Percentiles rank a stretch among this genome's conserved stretches.
These are phyloP conservation scores for Trissolcus japonicus DNA, from an alignment of 2,888 invertebrate genomes.

Conservation along the genomic window DNA sequence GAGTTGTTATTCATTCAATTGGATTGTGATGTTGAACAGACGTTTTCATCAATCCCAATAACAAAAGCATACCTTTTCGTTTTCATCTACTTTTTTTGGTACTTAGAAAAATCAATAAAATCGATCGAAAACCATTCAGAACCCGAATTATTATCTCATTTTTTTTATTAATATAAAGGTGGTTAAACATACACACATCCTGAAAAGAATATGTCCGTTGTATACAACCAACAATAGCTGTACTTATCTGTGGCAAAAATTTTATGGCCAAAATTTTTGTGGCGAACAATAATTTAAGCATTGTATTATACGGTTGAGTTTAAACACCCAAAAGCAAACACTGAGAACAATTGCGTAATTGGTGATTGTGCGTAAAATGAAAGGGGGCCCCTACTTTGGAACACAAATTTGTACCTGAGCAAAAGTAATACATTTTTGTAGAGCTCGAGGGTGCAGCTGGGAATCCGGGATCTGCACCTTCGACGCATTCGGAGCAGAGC, in stretches of 20 bases:
- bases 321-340: conserved; percentile 38
- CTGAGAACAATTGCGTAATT: conserved; percentile 43
- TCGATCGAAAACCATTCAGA: background rate
- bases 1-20: conserved; percentile 24
- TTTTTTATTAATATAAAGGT: background rate
- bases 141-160: background rate
- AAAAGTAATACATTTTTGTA: conserved; percentile 27
- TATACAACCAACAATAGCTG: no score
- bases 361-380: conserved; percentile 34
- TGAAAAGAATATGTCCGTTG: no score
- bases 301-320: conserved; percentile 23
- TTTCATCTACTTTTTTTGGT: no score
- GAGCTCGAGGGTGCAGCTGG: conserved; percentile 46
- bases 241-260: conserved; percentile 4
- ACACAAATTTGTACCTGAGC: conserved; percentile 41
- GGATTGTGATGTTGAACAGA: background rate
- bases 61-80: background rate
- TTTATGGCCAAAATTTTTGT: conserved; percentile 10
- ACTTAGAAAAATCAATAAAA: background rate
- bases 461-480: conserved; percentile 44
- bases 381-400: conserved; percentile 9
- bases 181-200: no score
- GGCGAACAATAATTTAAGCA: conserved; percentile 8
- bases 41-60: background rate
- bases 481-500: conserved; percentile 46